Conservation (phyloP, 2,113 vertebrate species). For the Calidris pygmaea region DNA sequence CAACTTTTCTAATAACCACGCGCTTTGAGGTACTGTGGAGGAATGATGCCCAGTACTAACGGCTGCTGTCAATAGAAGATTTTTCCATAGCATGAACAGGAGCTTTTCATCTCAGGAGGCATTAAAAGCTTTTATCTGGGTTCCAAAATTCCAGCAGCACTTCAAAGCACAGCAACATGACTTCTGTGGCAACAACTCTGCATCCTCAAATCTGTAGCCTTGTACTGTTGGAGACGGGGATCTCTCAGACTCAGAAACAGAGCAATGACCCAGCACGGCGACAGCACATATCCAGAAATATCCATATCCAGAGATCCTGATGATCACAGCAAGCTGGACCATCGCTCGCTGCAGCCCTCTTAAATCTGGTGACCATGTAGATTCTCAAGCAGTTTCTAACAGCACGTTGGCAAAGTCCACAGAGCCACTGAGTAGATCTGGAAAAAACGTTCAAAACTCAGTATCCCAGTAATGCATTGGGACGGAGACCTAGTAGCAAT, state of each 20-base stretch:
- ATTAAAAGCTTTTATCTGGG: neutral
- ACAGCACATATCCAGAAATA: fast-evolving
- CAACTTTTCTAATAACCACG: neutral
- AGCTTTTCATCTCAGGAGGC: neutral
- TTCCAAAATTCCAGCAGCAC: neutral
- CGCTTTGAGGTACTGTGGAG: neutral
- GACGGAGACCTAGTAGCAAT: neutral
- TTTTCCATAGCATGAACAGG: neutral
- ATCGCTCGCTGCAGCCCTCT: neutral
- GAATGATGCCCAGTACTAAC: neutral
- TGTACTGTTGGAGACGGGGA: neutral
- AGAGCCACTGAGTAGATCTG: neutral
- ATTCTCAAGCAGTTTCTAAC: neutral
- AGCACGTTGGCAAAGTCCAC: neutral
- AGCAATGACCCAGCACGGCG: neutral
- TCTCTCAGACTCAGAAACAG: neutral
- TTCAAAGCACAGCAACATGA: neutral
- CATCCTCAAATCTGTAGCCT: neutral
- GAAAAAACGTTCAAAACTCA: neutral
- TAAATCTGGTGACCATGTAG: fast-evolving
- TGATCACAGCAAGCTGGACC: neutral
- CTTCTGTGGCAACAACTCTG: neutral
- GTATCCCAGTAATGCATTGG: neutral
- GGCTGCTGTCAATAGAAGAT: neutral
- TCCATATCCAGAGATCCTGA: fast-evolving